Base-by-base conservation (phyloP, 1,140 invertebrate genomes). In the Pogonomyrmex barbatus region DNA sequence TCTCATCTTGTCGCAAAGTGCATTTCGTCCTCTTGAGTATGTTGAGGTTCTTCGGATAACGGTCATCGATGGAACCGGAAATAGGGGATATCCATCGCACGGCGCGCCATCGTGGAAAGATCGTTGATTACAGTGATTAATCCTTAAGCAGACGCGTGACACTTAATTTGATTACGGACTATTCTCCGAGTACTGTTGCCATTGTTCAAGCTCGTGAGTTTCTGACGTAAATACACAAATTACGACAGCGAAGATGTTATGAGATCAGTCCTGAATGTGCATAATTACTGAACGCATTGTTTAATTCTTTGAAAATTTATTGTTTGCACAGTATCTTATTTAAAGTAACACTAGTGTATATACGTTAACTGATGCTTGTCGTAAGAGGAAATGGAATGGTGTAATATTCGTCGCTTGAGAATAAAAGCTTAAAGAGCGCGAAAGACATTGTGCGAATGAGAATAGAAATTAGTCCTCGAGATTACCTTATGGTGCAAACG, bases 111-210 rank as follows among this genome's bases (percentile, higher is more conserved):
- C 88, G 76, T 63, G 83, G 87, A 82, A 86, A 89, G 79, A 89
- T 88, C 47, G 45, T 50, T 81, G 73, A 89, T 89, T 85, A 89
- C 68, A 89, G 88, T 89, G 88, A 85, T 82, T 88, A 88, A 82
- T 76, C 87, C 87, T 82, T 58, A 71, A 89, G 56, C 62, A 68
- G 70, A 56, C 68, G 62, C 42, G 60, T 76, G 76, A 85, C 87
- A 89, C 85, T 89, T 89, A 89, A 89, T 89, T 89, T 82, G 76
- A 86, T 77, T 88, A 84, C 67, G 54, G 56, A 42, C 73, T 84
- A 52, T 84, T 52, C 70, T 76, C 45, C 30, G 17, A 14, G 54
- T 58, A 58, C 52, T 82, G 52, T 73, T 82, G 79, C 79, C 54
- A 82, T 82, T 82, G 79, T 82, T 82, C 12, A 17, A 58, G 67